Percentiles rank a stretch among this genome's conserved stretches.
These are phyloP conservation scores for Cephus runcator DNA, from an alignment of 2,888 invertebrate genomes.

Conservation along the genomic window DNA sequence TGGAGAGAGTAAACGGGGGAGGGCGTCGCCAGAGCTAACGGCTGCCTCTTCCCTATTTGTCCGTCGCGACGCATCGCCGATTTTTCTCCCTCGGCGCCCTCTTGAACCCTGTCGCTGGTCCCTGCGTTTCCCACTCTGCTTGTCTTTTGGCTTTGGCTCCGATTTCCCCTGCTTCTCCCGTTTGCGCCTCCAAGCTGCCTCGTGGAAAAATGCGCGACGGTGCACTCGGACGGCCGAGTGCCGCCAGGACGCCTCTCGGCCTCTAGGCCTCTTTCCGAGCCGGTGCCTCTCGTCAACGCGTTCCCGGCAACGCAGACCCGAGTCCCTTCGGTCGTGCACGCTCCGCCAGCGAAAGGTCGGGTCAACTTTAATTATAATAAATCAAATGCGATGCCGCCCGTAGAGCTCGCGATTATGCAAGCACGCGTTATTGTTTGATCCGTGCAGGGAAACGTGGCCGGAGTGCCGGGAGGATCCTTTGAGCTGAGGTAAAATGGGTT, in stretches of 20 bases:
- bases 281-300: not conserved
- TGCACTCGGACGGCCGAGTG: conserved; percentile 30
- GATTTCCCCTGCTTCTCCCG: not conserved
- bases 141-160: not conserved
- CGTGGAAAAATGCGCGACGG: not conserved
- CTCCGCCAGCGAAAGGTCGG: conserved; percentile 55
- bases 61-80: conserved; percentile 17
- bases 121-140: not conserved
- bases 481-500: not conserved
- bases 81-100: conserved; percentile 6
- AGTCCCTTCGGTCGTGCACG: conserved; percentile 23
- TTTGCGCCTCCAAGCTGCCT: not conserved
- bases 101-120: not conserved
- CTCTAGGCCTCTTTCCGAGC: conserved; percentile 3
- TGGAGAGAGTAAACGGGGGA: conserved; percentile 12
- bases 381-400: conserved; percentile 53
- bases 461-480: not conserved
- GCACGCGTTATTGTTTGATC: conserved; percentile 47
- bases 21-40: conserved; percentile 11
- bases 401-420: conserved; percentile 33
- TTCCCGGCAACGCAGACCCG: not conserved
- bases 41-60: conserved; percentile 18
- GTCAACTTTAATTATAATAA: conserved; percentile 62
- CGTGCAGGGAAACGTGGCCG: conserved; percentile 27
- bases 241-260: conserved; percentile 5